These are phyloP conservation scores for Alfaro cultratus DNA, from an alignment of 2,797 vertebrate species.

Conservation along the genomic window DNA sequence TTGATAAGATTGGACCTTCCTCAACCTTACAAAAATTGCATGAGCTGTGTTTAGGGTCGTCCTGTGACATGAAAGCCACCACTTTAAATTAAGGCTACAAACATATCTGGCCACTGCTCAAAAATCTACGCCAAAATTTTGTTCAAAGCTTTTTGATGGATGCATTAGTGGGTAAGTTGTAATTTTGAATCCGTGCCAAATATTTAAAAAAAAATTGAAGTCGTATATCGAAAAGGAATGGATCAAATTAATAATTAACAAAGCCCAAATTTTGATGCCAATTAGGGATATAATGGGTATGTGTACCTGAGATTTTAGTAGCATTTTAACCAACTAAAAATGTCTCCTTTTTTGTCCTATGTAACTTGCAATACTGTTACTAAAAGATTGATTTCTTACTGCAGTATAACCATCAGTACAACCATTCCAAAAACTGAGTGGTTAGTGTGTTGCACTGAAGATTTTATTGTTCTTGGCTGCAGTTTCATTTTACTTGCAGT, in stretches of 20 bases:
- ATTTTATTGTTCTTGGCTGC: neutral
- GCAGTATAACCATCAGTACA: neutral
- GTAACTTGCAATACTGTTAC: neutral
- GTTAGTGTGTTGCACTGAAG: neutral
- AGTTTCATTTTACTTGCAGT: neutral
- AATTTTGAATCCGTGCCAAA: neutral
- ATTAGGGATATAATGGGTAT: neutral
- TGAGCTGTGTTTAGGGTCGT: neutral
- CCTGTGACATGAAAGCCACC: neutral
- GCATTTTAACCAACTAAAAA: neutral
- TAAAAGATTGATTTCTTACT: neutral
- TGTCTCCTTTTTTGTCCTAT: neutral
- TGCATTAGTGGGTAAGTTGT: neutral
- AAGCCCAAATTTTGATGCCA: neutral
- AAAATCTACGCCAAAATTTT: neutral
- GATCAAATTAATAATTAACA: neutral
- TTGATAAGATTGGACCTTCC: neutral
- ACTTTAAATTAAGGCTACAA: neutral
- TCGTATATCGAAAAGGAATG: neutral
- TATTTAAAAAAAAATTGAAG: neutral
- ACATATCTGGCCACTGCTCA: neutral
- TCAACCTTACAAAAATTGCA: neutral
- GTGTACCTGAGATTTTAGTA: neutral
- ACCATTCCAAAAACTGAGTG: neutral
- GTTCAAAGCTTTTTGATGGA: neutral